Evolutionary conservation across 2,113 vertebrate species (phyloP), one percentile per base, ranked within the genome.

Genomic region (Atherinomorus stipes): DNA sequence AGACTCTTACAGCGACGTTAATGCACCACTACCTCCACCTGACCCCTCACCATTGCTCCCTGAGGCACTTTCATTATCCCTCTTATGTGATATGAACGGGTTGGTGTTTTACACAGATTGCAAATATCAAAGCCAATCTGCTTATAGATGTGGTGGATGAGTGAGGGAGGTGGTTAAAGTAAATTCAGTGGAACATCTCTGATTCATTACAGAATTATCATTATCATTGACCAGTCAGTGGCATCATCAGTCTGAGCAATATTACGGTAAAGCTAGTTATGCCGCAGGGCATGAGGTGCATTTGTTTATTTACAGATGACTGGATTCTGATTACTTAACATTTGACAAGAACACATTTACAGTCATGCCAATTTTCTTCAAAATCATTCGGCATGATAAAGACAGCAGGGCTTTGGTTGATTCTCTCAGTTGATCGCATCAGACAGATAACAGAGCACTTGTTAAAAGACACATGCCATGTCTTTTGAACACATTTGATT

Each of bases 291-390:
- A 37, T 31, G 69, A 84, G 75, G 76, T 80, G 71, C 78, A 86
- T 91, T 85, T 91, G 90, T 92, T 93, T 90, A 89, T 91, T 91
- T 87, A 80, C 76, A 70, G 80, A 70, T 88, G 83, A 71, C 75
- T 90, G 88, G 53, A 53, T 89, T 87, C 85, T 91, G 88, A 92
- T 92, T 91, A 88, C 82, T 86, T 81, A 82, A 89, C 85, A 76
- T 87, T 90, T 90, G 88, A 88, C 89, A 86, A 85, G 89, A 85
- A 90, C 90, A 92, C 88, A 91, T 92, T 91, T 84, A 87, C 80
- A 90, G 88, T 90, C 80, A 54, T 83, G 87, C 78, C 78, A 82
- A 90, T 89, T 93, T 90, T 87, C 76, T 78, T 74, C 42, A 11
- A 81, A 88, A 78, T 65, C 81, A 88, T 83, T 63, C 59, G 52